Evolutionary conservation across 1,140 invertebrate species (phyloP).

Genomic region (Melitaea cinxia): DNA sequence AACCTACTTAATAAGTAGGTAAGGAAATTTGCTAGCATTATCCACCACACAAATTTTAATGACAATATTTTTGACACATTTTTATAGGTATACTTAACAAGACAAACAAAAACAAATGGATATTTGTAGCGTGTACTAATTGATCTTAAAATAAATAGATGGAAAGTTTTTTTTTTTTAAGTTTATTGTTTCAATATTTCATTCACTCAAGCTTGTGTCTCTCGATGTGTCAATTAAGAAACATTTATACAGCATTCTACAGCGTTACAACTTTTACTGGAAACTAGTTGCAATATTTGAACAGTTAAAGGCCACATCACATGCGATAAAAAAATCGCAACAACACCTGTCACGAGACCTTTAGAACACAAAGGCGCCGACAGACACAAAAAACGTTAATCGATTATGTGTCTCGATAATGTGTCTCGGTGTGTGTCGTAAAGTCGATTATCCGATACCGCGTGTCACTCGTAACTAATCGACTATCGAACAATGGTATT

Average conservation of each 20-base stretch:
- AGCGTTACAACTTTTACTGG: neutral
- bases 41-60: no score
- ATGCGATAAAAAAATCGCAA: conserved; percentile 26
- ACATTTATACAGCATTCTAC: neutral
- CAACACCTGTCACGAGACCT: conserved; percentile 37
- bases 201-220: no score
- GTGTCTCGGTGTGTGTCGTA: conserved; percentile 59
- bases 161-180: no score
- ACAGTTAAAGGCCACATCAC: neutral
- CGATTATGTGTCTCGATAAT: conserved; percentile 61
- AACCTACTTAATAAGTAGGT: no score
- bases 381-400: conserved; percentile 51
- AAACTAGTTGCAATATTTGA: neutral
- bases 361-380: conserved; percentile 50
- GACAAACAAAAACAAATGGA: no score
- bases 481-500: conserved; percentile 58
- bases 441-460: conserved; percentile 57
- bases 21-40: no score
- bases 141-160: no score
- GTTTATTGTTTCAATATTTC: no score
- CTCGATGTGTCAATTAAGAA: no score
- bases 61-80: no score
- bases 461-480: conserved; percentile 62
- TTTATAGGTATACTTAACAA: no score
- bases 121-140: no score